Base-by-base conservation (phyloP, 2,113 vertebrate species). In the Xyrauchen texanus region DNA sequence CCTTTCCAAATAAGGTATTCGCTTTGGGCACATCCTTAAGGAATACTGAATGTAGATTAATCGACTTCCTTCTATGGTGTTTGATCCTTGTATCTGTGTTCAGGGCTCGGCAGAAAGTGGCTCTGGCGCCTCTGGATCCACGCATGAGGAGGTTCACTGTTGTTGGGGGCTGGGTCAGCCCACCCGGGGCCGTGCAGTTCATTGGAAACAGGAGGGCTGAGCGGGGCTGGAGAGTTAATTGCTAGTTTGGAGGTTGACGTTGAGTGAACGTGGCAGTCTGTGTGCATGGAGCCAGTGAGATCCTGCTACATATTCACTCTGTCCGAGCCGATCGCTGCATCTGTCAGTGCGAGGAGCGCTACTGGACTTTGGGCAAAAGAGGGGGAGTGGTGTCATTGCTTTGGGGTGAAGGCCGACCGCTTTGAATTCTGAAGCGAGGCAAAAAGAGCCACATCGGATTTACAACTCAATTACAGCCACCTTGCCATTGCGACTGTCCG, bases 161-260 rank as follows among this genome's bases (percentile, higher is more conserved):
- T 85, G 71, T 34, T 68, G 84, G 86, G 84, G 85, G 68, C 78
- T 69, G 84, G 89, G 85, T 91, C 87, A 87, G 7, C 79, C 82
- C 76, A 88, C 90, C 89, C 83, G 82, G 68, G 90, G 90, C 85
- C 87, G 85, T 49, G 69, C 57, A 55, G 53, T 55, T 21, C 21
- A 9, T 45, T 16, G 58, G 73, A 60, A 46, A 47, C 58, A 34
- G 57, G 44, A 51, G 61, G 86, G 85, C 84, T 81, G 21, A 34
- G 66, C 8, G 5, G 64, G 65, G 67, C 87, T 85, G 82, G 76
- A 83, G 86, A 92, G 87, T 88, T 93, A 93, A 94, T 92, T 93
- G 92, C 88, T 91, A 89, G 89, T 91, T 91, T 89, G 85, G 82
- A 82, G 87, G 86, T 82, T 93, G 91, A 93, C 55, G 89, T 46